Evolutionary conservation across 1,140 invertebrate genomes (phyloP).

Genomic region (Vollenhovia emeryi): DNA sequence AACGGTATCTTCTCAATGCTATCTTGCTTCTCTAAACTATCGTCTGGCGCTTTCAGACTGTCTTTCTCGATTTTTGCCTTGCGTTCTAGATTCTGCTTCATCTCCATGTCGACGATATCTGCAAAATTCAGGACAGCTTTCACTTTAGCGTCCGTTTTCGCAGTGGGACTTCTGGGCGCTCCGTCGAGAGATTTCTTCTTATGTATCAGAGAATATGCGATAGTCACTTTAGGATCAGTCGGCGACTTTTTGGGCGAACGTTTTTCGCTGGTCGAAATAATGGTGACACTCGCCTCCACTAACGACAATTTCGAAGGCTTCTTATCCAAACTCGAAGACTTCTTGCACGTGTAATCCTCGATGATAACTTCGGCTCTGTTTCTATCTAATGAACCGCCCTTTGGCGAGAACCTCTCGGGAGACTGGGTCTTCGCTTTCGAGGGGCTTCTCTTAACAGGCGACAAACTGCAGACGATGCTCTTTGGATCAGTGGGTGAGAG

Average conservation of each 20-base stretch:
- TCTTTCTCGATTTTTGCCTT: constrained; percentile 73
- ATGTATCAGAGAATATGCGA: constrained; percentile 80
- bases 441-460: constrained; percentile 76
- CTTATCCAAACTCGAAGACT: constrained; percentile 79
- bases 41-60: constrained; percentile 78
- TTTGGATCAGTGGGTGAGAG: constrained; percentile 77
- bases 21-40: constrained; percentile 81
- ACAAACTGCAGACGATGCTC: constrained; percentile 70
- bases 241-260: constrained; percentile 73
- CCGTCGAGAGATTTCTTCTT: constrained; percentile 78
- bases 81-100: constrained; percentile 80
- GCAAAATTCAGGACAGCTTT: constrained; percentile 77
- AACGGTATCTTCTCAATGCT: constrained; percentile 83
- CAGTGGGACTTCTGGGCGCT: constrained; percentile 53
- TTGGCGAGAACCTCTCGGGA: constrained; percentile 68
- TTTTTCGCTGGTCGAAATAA: constrained; percentile 77
- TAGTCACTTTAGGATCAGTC: constrained; percentile 79
- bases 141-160: constrained; percentile 69
- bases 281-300: constrained; percentile 78
- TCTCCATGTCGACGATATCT: constrained; percentile 80
- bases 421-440: constrained; percentile 71
- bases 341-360: constrained; percentile 67
- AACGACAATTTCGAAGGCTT: constrained; percentile 78
- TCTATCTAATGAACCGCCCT: constrained; percentile 79
- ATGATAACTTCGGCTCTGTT: constrained; percentile 70